Percentiles rank a stretch among this genome's conserved stretches.
phyloP scores from a whole-genome alignment of 2,888 invertebrate genomes.

The Pterostichus niger region DNA sequence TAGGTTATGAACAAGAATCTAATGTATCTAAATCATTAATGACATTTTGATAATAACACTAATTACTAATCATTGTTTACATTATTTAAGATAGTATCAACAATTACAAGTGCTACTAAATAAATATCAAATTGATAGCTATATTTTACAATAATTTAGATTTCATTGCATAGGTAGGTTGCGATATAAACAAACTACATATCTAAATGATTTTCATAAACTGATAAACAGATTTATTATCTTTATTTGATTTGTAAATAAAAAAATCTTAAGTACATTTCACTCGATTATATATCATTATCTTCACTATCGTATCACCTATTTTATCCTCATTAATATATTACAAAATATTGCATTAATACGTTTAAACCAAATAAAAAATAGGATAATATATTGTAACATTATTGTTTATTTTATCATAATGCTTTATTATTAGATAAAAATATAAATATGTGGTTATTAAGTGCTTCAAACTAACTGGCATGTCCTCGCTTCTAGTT shows the following conservation, averaged over 20 bases:
- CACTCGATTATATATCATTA: not conserved
- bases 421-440: too few species aligned
- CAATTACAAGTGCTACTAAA: constrained; percentile 20
- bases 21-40: not conserved
- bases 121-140: constrained; percentile 39
- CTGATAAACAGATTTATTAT: not conserved
- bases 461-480: too few species aligned
- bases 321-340: not conserved
- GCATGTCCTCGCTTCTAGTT: too few species aligned
- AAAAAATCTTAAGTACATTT: constrained; percentile 34
- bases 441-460: too few species aligned
- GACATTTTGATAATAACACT: not conserved
- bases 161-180: constrained; percentile 18
- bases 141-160: constrained; percentile 33
- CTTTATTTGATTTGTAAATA: constrained; percentile 24
- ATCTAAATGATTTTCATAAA: constrained; percentile 2
- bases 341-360: not conserved
- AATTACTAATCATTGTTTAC: constrained; percentile 22
- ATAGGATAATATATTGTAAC: too few species aligned
- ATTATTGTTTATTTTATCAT: too few species aligned
- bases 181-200: constrained; percentile 24
- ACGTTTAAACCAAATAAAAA: too few species aligned
- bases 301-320: constrained; percentile 5
- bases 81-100: constrained; percentile 20
- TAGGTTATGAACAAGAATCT: not conserved